Conservation (phyloP, 2,797 vertebrate genomes). For the Clarias laeviceps region DNA sequence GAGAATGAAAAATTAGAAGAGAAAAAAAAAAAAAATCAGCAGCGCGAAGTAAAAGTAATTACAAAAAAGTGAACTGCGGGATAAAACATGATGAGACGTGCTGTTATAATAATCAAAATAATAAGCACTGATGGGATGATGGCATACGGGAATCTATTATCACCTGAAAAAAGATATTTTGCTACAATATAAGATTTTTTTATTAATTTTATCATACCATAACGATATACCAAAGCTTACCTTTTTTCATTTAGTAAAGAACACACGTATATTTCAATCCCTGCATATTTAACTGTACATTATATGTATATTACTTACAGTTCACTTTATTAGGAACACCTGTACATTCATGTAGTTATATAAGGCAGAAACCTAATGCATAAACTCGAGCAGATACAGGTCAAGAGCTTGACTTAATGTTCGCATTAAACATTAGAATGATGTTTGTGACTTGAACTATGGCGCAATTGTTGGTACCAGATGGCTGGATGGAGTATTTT, state of each 20-base stretch:
- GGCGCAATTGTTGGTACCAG: too few relatives aligned
- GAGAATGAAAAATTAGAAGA: neutral
- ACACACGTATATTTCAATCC: neutral
- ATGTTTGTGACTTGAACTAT: neutral
- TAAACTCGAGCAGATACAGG: too few relatives aligned
- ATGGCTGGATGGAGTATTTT: neutral
- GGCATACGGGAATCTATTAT: neutral
- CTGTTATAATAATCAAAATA: neutral
- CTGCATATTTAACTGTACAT: neutral
- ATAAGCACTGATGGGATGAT: neutral
- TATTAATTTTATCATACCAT: neutral
- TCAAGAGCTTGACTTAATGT: neutral
- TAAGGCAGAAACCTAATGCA: too few relatives aligned
- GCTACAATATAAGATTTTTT: neutral
- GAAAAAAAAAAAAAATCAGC: neutral
- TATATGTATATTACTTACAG: neutral
- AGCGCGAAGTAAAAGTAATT: neutral
- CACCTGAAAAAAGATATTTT: neutral
- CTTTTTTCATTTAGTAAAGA: neutral
- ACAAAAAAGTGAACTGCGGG: neutral
- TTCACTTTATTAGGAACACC: neutral
- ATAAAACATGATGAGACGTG: neutral
- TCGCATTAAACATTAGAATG: neutral
- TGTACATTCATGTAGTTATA: neutral
- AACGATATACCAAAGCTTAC: neutral